Percentiles rank a stretch among this genome's conserved stretches.
Evolutionary conservation across 2,888 invertebrate genomes (phyloP).

Genomic region (Drosophila quasianomalipes): DNA sequence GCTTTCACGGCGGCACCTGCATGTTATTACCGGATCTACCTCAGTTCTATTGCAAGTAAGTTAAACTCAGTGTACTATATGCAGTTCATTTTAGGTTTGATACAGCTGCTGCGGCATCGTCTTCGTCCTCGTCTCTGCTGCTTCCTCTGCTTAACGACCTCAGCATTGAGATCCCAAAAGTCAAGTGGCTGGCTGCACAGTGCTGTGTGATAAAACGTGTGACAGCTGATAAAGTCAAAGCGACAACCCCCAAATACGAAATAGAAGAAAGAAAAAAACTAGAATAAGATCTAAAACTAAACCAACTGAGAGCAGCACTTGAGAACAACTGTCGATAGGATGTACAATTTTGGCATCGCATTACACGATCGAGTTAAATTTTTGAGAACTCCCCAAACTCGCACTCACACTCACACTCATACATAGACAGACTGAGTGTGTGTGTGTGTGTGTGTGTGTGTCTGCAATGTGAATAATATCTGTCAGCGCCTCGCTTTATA

Average conservation of each 20-base stretch:
- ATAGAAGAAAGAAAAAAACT: neutral
- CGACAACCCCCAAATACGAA: conserved; percentile 4
- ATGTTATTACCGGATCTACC: conserved; percentile 91
- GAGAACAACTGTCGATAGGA: conserved; percentile 42
- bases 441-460: conserved; percentile 38
- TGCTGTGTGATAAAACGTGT: conserved; percentile 50
- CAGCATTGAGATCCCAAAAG: conserved; percentile 35
- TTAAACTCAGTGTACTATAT: conserved; percentile 64
- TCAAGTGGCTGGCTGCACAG: conserved; percentile 55
- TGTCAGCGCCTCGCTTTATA: conserved; percentile 75
- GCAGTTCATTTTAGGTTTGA: neutral
- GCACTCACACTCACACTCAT: conserved; percentile 7
- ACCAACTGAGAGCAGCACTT: conserved; percentile 45
- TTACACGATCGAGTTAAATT: conserved; percentile 56
- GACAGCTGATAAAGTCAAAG: conserved; percentile 60
- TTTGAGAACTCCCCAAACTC: conserved; percentile 45
- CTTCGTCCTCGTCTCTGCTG: neutral
- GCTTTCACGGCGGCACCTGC: conserved; percentile 95
- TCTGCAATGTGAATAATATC: conserved; percentile 80
- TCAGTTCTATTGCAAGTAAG: conserved; percentile 95
- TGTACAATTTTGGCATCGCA: conserved; percentile 73
- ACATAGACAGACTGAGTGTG: conserved; percentile 18
- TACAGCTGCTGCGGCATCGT: conserved; percentile 11
- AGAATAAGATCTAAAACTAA: conserved; percentile 19
- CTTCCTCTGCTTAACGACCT: conserved; percentile 4